phyloP scores from a whole-genome alignment of 1,140 invertebrate genomes.

The Philotrypesis tridentata region DNA sequence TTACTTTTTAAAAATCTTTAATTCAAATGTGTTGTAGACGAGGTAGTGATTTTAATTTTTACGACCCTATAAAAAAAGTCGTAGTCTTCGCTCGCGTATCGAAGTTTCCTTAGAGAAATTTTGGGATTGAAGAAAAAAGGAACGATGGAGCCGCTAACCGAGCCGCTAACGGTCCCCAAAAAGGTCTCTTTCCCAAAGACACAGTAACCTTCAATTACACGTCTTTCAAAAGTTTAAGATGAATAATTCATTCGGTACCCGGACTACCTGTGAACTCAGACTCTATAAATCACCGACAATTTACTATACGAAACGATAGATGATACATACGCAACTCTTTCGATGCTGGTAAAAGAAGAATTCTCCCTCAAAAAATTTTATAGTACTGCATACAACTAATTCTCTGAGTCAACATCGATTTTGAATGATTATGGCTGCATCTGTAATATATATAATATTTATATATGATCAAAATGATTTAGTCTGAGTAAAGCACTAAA shows the following conservation, averaged over 20 bases:
- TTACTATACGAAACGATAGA: background rate
- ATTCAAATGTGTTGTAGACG: background rate
- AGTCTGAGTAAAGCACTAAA: too few species aligned
- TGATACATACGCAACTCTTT: background rate
- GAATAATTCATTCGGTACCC: background rate
- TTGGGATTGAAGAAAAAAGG: background rate
- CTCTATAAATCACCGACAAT: background rate
- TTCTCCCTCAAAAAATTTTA: too few species aligned
- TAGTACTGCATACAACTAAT: too few species aligned
- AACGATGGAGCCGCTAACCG: background rate
- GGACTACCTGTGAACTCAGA: background rate
- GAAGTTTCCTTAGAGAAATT: background rate
- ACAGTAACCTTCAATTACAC: constrained; percentile 15
- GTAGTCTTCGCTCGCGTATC: background rate
- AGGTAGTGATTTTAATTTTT: background rate
- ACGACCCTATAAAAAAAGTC: background rate
- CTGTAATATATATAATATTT: too few species aligned
- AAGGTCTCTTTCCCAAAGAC: background rate
- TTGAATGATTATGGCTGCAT: too few species aligned
- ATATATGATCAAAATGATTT: too few species aligned
- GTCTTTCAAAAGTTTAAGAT: background rate
- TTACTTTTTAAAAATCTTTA: background rate
- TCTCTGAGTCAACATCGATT: too few species aligned
- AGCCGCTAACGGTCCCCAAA: background rate
- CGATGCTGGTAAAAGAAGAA: background rate